These are phyloP conservation scores for Oncorhynchus tshawytscha DNA, from an alignment of 2,113 vertebrate species.

Conservation along the genomic window DNA sequence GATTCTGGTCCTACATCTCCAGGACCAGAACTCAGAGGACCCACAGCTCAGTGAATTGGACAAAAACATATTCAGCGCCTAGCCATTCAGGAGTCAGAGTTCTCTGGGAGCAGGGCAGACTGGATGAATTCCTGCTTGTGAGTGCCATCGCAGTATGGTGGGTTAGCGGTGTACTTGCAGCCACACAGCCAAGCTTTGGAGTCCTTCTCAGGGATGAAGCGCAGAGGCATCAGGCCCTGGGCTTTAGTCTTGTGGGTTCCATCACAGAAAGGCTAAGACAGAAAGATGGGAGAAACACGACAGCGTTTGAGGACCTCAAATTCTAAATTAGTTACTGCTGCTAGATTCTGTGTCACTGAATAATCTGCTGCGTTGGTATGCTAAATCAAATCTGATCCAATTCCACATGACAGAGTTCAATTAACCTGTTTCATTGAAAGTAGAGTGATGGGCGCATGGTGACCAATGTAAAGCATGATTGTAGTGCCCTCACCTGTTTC, in stretches of 20 bases:
- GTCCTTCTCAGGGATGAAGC: slow-evolving; percentile 70
- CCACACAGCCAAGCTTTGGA: slow-evolving; percentile 70
- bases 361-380: too few relatives aligned
- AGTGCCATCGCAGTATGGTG: slow-evolving; percentile 82
- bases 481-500: slow-evolving; percentile 73
- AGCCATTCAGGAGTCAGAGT: neutral
- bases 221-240: slow-evolving; percentile 67
- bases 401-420: too few relatives aligned
- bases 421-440: too few relatives aligned
- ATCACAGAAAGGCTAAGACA: slow-evolving; percentile 82
- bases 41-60: neutral
- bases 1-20: neutral
- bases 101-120: slow-evolving; percentile 28
- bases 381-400: too few relatives aligned
- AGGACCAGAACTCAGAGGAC: neutral
- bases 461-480: neutral
- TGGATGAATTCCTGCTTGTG: slow-evolving; percentile 70
- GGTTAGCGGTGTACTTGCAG: slow-evolving; percentile 77
- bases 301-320: neutral
- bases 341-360: too few relatives aligned
- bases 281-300: neutral
- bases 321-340: too few relatives aligned
- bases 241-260: slow-evolving; percentile 74
- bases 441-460: too few relatives aligned
- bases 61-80: neutral